phyloP scores from a whole-genome alignment of 2,113 vertebrate species.

The Paralichthys olivaceus region DNA sequence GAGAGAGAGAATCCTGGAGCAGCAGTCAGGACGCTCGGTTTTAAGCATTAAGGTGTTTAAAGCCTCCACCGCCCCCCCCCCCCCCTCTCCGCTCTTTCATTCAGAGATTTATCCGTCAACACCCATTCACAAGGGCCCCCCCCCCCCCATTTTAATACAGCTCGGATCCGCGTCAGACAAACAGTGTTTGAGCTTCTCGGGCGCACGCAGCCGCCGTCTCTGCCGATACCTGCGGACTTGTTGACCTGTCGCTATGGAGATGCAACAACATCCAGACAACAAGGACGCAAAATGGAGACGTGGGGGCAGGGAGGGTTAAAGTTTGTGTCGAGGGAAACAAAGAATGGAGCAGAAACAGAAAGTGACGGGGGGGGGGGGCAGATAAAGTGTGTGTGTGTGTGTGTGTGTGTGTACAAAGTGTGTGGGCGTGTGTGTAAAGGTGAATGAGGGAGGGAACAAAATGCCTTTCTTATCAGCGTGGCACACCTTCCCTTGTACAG shows the following conservation, averaged over 20 bases:
- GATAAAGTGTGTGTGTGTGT: conserved; percentile 7
- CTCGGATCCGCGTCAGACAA: conserved; percentile 21
- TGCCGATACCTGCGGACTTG: conserved; percentile 53
- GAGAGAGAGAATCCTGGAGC: no score
- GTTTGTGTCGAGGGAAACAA: conserved; percentile 13
- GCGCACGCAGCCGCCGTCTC: not conserved
- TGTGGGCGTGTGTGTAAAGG: conserved; percentile 29
- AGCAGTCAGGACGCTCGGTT: no score
- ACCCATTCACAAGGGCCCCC: conserved; percentile 33
- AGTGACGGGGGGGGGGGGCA: conserved; percentile 6
- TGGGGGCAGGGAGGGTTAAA: conserved; percentile 18
- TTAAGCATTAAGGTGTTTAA: not conserved
- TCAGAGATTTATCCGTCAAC: conserved; percentile 26
- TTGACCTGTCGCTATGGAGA: conserved; percentile 62
- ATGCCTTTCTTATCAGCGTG: conserved; percentile 56
- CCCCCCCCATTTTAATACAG: not conserved
- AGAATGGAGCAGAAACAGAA: conserved; percentile 42
- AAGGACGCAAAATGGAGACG: conserved; percentile 26
- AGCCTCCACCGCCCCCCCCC: not conserved
- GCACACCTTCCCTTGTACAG: conserved; percentile 37
- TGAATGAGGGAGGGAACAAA: conserved; percentile 21
- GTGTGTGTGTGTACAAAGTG: conserved; percentile 13
- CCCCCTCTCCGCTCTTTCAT: conserved; percentile 9
- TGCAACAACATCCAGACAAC: conserved; percentile 51
- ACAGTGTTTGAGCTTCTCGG: not conserved